phyloP scores from a whole-genome alignment of 2,797 vertebrate genomes.

The Erithacus rubecula region DNA sequence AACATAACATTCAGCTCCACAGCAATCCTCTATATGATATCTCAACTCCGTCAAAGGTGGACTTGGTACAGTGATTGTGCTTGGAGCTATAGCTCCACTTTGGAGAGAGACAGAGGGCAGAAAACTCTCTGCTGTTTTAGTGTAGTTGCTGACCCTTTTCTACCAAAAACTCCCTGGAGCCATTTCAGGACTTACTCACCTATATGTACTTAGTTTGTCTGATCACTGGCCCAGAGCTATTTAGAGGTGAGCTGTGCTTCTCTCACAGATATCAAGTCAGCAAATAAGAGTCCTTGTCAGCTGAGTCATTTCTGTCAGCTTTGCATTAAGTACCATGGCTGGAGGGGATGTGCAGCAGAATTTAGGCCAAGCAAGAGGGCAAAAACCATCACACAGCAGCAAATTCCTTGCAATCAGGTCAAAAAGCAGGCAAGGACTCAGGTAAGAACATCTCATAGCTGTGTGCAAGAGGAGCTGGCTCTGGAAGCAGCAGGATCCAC shows the following conservation, averaged over 20 bases:
- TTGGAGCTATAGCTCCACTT: not conserved
- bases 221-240: not conserved
- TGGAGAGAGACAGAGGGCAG: not conserved
- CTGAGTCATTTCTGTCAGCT: constrained; percentile 39
- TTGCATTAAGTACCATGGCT: constrained; percentile 15
- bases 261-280: constrained; percentile 5
- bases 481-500: not conserved
- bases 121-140: not conserved
- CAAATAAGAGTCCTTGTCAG: not conserved
- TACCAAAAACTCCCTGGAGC: not conserved
- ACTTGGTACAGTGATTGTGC: accelerated
- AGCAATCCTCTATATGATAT: not conserved
- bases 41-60: not conserved
- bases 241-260: not conserved
- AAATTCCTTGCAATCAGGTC: not conserved
- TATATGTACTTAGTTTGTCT: not conserved
- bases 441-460: not conserved
- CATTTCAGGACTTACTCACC: constrained; percentile 11
- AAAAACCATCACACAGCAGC: not conserved
- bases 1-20: not conserved
- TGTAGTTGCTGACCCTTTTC: not conserved
- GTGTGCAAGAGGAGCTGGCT: not conserved
- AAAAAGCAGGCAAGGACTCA: not conserved
- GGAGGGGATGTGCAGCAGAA: not conserved
- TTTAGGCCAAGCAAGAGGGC: not conserved